These are phyloP conservation scores for Diorhabda carinulata DNA, from an alignment of 1,140 invertebrate species.

Conservation along the genomic window DNA sequence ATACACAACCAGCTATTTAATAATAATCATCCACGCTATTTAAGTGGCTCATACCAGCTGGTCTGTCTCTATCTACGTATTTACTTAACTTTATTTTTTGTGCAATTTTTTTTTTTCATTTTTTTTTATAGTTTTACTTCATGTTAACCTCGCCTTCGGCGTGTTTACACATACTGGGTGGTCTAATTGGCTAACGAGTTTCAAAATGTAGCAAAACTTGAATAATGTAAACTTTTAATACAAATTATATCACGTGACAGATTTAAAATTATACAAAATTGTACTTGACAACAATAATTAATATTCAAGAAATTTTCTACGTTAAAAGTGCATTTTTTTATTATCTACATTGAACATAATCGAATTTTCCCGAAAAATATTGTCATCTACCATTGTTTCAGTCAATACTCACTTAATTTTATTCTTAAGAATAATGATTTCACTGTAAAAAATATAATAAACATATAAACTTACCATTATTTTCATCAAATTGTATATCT, in stretches of 20 bases:
- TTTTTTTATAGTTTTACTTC: constrained; percentile 1
- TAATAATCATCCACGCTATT: constrained; percentile 6
- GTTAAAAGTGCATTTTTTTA: not conserved
- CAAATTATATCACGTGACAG: too few relatives aligned
- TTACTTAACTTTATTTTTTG: not conserved
- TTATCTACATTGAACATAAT: not conserved
- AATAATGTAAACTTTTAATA: too few relatives aligned
- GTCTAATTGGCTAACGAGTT: too few relatives aligned
- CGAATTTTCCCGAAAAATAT: not conserved
- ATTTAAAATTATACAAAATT: too few relatives aligned
- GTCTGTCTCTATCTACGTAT: constrained; percentile 10
- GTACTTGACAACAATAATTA: too few relatives aligned
- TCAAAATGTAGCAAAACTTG: too few relatives aligned
- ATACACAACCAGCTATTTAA: constrained; percentile 11
- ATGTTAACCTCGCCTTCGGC: constrained; percentile 1
- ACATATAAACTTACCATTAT: constrained; percentile 31
- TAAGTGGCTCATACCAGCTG: constrained; percentile 6
- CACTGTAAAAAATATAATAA: not conserved
- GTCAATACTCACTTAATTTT: not conserved
- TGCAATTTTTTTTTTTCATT: constrained; percentile 4
- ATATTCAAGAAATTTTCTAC: too few relatives aligned
- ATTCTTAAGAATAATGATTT: not conserved
- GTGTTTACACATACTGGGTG: not conserved
- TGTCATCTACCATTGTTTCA: too few relatives aligned
- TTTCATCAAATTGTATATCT: constrained; percentile 28